Base-by-base conservation (phyloP, 2,888 invertebrate species). In the Anoplius nigerrimus region DNA sequence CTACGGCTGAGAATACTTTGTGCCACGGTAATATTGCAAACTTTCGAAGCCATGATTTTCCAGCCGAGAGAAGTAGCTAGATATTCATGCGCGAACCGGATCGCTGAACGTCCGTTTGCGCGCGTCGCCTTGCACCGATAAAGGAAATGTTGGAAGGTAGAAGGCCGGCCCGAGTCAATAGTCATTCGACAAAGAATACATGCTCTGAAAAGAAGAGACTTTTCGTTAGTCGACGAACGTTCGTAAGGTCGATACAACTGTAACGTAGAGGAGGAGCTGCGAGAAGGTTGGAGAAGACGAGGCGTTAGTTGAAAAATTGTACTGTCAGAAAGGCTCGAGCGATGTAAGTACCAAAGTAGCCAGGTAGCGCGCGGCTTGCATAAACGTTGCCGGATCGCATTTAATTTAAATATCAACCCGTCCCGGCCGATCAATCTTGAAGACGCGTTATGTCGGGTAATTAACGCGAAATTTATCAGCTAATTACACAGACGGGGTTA, bases 401-500 rank as follows among this genome's bases (percentile, higher is more conserved):
- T 71, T 75, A 73, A 82, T 82, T 82, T 82, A 72, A 82, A 82
- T 81, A 82, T 79, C 76, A 67, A 63, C 65, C 27, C 64, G 62
- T 73, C 73, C 55, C 67, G 61, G 43, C 55, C 74, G 72, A 77
- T 81, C 72, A 75, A 82, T 80, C 79, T 75, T 58, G 64, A 22
- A 20, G 65, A 67, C 42, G 46, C 62, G 76, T 82, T 76, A 79
- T 65, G 62, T 52, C 24, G 45, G 59, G 76, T 66, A 69, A 82
- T 85, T 79, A 81, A 82, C 74, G 76, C 68, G 61, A 78, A 85
- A 85, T 86, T 82, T 81, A 85, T 83, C 79, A 77, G 77, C 75
- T 85, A 84, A 85, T 86, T 86, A 83, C 73, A 83, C 74, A n/a
- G n/a, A 69, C 62, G 69, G 54, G 78, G 78, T 80, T 84, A 83